phyloP scores from a whole-genome alignment of 2,888 invertebrate species.

The Caenorhabditis angaria region DNA sequence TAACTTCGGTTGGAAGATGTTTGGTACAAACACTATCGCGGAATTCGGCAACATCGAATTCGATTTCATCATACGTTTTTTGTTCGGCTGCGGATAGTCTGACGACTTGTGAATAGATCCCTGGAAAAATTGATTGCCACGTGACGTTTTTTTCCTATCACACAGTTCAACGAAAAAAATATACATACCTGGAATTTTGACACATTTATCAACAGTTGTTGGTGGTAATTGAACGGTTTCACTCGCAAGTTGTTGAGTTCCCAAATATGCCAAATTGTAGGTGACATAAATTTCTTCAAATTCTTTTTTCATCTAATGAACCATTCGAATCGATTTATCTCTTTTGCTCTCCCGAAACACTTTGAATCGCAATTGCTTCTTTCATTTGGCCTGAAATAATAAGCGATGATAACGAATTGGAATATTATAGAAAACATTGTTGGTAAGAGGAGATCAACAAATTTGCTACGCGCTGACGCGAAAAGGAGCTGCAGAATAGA shows the following conservation, averaged over 20 bases:
- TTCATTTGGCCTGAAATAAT: conserved; percentile 9
- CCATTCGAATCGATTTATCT: conserved; percentile 84
- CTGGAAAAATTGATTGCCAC: conserved; percentile 23
- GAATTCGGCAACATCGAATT: conserved; percentile 80
- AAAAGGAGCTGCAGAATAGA: no score
- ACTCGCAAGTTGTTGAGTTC: conserved; percentile 49
- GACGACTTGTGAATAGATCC: conserved; percentile 83
- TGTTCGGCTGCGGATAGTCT: conserved; percentile 74
- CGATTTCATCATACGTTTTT: conserved; percentile 83
- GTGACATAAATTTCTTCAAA: conserved; percentile 43
- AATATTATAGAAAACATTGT: conserved; percentile 6
- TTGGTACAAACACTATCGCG: conserved; percentile 49
- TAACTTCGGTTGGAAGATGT: conserved; percentile 50
- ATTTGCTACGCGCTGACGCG: no score
- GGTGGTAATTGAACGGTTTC: conserved; percentile 62
- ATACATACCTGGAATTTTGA: conserved; percentile 77
- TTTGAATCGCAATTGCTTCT: conserved; percentile 88
- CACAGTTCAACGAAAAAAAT: background rate
- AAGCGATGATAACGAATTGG: conserved; percentile 2
- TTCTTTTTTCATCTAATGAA: conserved; percentile 79
- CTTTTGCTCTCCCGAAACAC: conserved; percentile 89
- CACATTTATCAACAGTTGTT: conserved; percentile 79
- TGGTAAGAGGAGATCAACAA: background rate
- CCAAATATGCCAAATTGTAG: conserved; percentile 49
- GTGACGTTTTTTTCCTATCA: background rate